A percentile compares a stretch with the other conserved stretches of the same genome.
These are phyloP conservation scores for Pteropus rufus DNA, from an alignment of 2,797 vertebrate species.

Conservation along the genomic window DNA sequence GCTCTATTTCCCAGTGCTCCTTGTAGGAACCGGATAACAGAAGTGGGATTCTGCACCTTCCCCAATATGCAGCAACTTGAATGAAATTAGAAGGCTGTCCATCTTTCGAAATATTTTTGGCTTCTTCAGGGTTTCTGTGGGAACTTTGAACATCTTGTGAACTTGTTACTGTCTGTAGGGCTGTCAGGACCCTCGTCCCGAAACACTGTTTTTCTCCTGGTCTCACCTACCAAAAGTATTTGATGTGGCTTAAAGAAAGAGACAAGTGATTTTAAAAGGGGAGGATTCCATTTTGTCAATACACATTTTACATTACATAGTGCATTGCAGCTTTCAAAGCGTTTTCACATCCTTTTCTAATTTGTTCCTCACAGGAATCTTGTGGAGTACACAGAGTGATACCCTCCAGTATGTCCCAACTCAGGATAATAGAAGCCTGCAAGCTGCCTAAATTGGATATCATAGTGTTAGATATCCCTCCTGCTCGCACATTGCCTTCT, in stretches of 20 bases:
- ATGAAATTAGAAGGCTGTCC: background rate
- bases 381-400: background rate
- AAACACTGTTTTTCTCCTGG: background rate
- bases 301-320: background rate
- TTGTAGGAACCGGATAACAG: background rate
- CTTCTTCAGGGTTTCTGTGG: background rate
- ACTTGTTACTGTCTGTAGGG: background rate
- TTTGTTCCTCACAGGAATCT: background rate
- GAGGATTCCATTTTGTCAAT: background rate
- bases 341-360: background rate
- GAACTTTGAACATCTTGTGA: background rate
- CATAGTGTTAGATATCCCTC: background rate
- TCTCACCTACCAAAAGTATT: background rate
- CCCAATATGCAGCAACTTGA: background rate
- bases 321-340: background rate
- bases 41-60: background rate
- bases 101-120: background rate
- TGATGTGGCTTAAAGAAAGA: background rate
- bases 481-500: background rate
- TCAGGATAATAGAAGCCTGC: background rate
- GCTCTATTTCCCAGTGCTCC: background rate
- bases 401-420: background rate
- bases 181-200: background rate
- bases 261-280: slow-evolving; percentile 7
- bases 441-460: background rate